Conservation (phyloP, 30 jellyfish, hydroid and myxozoan species). For the Cassiopea andromeda region DNA sequence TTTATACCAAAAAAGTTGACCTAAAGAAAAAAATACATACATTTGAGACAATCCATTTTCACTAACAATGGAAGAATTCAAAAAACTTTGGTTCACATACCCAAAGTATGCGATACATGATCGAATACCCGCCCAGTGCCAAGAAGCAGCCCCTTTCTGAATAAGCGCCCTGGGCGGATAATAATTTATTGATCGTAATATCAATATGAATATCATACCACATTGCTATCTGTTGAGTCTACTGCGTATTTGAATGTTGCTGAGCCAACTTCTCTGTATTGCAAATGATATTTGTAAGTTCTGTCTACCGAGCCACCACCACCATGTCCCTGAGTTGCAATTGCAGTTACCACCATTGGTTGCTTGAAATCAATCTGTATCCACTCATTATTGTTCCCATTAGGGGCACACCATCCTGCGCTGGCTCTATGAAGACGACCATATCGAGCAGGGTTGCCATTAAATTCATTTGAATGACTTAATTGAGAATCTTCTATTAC, state of each 20-base stretch:
- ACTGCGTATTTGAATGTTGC: constrained; percentile 10
- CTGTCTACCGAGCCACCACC: constrained; percentile 4
- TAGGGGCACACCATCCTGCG: constrained; percentile 68
- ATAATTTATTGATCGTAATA: too few relatives aligned
- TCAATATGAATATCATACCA: neutral
- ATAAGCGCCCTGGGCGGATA: too few relatives aligned
- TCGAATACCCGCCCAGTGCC: too few relatives aligned
- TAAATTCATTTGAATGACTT: constrained; percentile 2
- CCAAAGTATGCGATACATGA: too few relatives aligned
- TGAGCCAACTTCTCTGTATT: constrained; percentile 18
- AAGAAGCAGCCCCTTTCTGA: too few relatives aligned
- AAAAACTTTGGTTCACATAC: too few relatives aligned
- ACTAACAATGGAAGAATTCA: too few relatives aligned
- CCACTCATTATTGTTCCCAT: constrained; percentile 14
- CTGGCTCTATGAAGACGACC: too few relatives aligned
- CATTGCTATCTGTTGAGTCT: constrained; percentile 5
- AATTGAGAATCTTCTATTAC: constrained; percentile 54
- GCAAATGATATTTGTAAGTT: constrained; percentile 31
- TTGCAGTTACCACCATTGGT: constrained; percentile 51
- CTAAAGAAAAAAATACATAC: too few relatives aligned
- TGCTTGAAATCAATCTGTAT: constrained; percentile 50
- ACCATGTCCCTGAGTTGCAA: constrained; percentile 53
- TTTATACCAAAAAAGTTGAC: too few relatives aligned
- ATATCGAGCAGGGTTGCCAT: constrained; percentile 9
- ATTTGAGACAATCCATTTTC: too few relatives aligned